Conservation (phyloP, 2,797 vertebrate species). For the Hydrophis major region DNA sequence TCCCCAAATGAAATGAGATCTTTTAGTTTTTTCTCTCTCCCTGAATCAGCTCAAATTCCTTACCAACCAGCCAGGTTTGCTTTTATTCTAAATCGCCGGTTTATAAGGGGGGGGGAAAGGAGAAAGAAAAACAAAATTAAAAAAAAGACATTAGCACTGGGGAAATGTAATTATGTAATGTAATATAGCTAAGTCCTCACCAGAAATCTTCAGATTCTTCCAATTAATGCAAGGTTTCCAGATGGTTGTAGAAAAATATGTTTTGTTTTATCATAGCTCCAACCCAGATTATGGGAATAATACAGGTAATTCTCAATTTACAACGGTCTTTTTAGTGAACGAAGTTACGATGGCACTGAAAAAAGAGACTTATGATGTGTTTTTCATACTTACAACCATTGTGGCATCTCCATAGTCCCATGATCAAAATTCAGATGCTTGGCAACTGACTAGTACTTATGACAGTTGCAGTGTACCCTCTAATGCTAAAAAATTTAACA, state of each 20-base stretch:
- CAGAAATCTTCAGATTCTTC: background rate
- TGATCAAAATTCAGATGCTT: background rate
- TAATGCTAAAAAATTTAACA: background rate
- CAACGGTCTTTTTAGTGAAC: background rate
- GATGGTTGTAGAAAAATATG: background rate
- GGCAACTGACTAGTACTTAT: background rate
- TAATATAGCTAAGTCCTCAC: background rate
- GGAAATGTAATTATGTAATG: background rate
- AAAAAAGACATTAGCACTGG: background rate
- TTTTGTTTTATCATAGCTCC: background rate
- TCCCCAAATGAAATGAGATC: background rate
- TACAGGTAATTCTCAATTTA: background rate
- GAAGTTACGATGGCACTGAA: background rate
- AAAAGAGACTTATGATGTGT: too few relatives aligned
- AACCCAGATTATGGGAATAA: background rate
- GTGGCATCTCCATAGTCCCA: too few relatives aligned
- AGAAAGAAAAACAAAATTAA: background rate
- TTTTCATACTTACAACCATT: background rate
- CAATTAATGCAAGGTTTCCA: background rate
- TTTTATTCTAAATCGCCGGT: background rate
- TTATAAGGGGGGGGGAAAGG: background rate
- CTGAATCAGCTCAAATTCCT: background rate
- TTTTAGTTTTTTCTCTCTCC: background rate
- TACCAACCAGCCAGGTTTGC: background rate
- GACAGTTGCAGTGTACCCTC: background rate